Base-by-base conservation (phyloP, 2,113 vertebrate genomes). In the Butorides virescens region DNA sequence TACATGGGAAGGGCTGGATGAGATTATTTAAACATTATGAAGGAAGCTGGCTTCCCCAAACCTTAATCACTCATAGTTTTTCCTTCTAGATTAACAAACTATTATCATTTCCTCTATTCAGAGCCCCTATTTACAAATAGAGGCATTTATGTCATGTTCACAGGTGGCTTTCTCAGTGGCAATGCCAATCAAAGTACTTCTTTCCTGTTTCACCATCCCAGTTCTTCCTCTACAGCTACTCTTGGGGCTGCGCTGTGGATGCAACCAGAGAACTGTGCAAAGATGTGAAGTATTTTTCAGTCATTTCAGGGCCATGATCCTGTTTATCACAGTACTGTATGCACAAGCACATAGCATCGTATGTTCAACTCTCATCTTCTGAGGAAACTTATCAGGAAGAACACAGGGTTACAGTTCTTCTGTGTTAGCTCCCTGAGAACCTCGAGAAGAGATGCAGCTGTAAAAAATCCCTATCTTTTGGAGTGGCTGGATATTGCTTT, bases 281-380 rank as follows among this genome's bases (percentile, higher is more conserved):
- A 20, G 1, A 76, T 2, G 18, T 2, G 0, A 21, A 52, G 21
- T 27, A 72, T 34, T 82, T 56, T 50, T 81, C 14, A 82, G 34
- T 6, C 1, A 39, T 44, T 86, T 76, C 8, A 79, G 53, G 80
- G 37, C 15, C n/a, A 25, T 9, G 5, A 58, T 47, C 47, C 7
- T 37, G 20, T 53, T 87, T 63, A 50, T 50, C 37, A 19, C 4
- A 32, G 10, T 25, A 71, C 5, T 50, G 12, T 8, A 50, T 0
- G 6, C 34, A 67, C 15, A 84, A 44, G 13, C 20, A 81, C 9
- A 23, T 4, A 13, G 16, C 42, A 63, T 20, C 1, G 0, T 18
- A 56, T 1, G 4, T 44, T 65, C 44, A 85, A 13, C 30, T 59
- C 32, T 20, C 22, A 53, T 7, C 32, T 70, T 39, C 52, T 17